Conservation (phyloP, 2,113 vertebrate genomes). For the Otis tarda region DNA sequence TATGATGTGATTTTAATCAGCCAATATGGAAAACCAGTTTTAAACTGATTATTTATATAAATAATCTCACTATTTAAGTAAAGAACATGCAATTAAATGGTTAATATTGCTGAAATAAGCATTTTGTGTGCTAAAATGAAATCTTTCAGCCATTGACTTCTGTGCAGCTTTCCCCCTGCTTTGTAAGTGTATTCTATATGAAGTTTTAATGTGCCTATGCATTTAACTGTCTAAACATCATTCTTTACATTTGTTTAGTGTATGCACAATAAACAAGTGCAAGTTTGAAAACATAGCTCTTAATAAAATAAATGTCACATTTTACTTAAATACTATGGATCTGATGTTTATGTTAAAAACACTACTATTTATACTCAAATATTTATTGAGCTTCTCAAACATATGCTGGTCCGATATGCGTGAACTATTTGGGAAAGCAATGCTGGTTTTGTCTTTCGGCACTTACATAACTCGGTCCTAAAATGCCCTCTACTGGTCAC, state of each 20-base stretch:
- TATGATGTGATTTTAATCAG: background rate
- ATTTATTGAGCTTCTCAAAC: constrained; percentile 46
- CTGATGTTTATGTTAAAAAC: constrained; percentile 24
- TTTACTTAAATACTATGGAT: constrained; percentile 24
- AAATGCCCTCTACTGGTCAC: constrained; percentile 72
- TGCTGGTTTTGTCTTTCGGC: background rate
- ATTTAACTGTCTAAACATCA: background rate
- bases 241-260: background rate
- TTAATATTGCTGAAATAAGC: background rate
- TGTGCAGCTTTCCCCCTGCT: background rate
- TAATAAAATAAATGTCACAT: constrained; percentile 34
- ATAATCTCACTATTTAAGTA: background rate
- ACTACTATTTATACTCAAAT: background rate
- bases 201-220: background rate
- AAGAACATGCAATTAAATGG: background rate
- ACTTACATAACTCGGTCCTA: constrained; percentile 37
- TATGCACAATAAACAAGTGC: background rate
- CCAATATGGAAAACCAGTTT: background rate
- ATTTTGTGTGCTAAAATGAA: background rate
- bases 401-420: background rate
- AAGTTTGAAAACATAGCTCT: constrained; percentile 45
- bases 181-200: background rate
- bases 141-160: background rate
- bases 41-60: background rate
- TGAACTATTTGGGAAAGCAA: background rate